Conservation (phyloP, 92 coral and sea anemone genomes). For the Siderastrea radians region DNA sequence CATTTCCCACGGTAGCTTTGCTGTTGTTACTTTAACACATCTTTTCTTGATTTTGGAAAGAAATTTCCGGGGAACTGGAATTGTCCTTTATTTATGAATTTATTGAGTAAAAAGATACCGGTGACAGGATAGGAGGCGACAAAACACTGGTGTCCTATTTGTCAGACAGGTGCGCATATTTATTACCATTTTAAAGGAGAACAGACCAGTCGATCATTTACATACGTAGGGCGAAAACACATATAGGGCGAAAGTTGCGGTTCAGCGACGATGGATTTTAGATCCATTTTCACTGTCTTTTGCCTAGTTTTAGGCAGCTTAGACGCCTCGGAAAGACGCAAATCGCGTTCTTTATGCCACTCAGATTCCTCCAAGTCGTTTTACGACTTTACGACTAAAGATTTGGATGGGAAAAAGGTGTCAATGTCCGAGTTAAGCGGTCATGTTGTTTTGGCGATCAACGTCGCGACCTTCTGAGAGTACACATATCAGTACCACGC, state of each 20-base stretch:
- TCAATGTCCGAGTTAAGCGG: constrained; percentile 63
- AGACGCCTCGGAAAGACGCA: constrained; percentile 41
- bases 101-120: neutral
- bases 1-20: too few relatives aligned
- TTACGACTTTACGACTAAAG: constrained; percentile 57
- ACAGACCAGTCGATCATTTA: neutral
- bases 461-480: constrained; percentile 92
- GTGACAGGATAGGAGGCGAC: too few relatives aligned
- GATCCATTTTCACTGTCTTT: constrained; percentile 41
- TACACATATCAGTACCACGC: constrained; percentile 78
- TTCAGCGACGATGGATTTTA: neutral
- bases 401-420: constrained; percentile 48
- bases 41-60: too few relatives aligned
- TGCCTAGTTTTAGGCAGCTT: constrained; percentile 36
- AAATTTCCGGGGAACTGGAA: too few relatives aligned
- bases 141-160: neutral
- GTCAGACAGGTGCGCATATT: constrained; percentile 17
- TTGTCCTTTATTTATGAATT: neutral
- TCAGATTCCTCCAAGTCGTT: constrained; percentile 41
- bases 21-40: too few relatives aligned
- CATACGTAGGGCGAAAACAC: neutral
- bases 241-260: neutral
- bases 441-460: constrained; percentile 79
- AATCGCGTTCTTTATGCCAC: constrained; percentile 55
- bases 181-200: neutral